Percentiles rank a stretch among this genome's conserved stretches.
phyloP scores from a whole-genome alignment of 2,113 vertebrate genomes.

The Ceyx cyanopectus region DNA sequence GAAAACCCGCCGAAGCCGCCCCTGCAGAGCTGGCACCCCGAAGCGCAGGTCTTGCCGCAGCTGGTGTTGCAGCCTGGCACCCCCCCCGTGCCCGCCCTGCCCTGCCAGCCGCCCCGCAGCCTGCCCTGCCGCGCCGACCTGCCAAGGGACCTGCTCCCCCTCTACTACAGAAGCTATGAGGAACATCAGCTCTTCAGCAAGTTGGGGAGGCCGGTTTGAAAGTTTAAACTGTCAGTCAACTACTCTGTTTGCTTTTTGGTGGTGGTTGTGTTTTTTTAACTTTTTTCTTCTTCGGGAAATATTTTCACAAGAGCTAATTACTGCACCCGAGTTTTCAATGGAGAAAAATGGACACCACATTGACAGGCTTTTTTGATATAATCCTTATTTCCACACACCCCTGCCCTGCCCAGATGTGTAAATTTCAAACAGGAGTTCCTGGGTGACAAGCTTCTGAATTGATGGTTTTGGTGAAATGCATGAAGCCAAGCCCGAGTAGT shows the following conservation, averaged over 20 bases:
- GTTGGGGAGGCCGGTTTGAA: background rate
- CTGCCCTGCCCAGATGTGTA: background rate
- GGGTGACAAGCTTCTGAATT: background rate
- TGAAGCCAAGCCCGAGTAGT: background rate
- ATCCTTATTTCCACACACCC: background rate
- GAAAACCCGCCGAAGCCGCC: background rate
- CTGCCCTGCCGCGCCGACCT: fast-evolving
- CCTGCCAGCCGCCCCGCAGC: background rate
- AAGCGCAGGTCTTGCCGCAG: background rate
- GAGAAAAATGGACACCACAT: background rate
- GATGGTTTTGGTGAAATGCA: background rate
- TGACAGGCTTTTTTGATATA: background rate
- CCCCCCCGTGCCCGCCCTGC: background rate
- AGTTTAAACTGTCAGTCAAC: background rate
- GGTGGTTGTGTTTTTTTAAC: no score
- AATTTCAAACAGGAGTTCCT: background rate
- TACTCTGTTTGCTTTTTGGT: background rate
- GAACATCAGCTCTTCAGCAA: background rate
- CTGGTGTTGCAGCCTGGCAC: background rate
- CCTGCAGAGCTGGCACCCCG: background rate
- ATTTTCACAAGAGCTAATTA: background rate
- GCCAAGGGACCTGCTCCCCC: background rate
- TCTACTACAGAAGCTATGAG: background rate
- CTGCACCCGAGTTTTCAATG: background rate
- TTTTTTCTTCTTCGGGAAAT: background rate